Percentiles rank a stretch among this genome's conserved stretches.
phyloP scores from a whole-genome alignment of 2,797 vertebrate genomes.

The Sarcophilus harrisii region DNA sequence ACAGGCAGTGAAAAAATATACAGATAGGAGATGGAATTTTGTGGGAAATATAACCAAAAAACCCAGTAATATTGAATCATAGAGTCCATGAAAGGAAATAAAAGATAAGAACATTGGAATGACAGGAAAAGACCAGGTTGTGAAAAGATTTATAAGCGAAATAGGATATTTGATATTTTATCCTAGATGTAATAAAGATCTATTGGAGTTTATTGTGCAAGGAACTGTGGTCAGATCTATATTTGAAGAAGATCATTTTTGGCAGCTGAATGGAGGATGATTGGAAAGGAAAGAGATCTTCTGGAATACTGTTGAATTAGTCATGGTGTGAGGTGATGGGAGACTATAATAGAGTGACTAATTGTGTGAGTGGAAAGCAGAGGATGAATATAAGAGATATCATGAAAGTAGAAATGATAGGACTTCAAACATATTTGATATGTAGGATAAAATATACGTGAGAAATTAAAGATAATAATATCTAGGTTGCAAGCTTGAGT shows the following conservation, averaged over 20 bases:
- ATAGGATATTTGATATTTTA: not conserved
- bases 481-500: constrained; percentile 13
- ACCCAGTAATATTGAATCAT: not conserved
- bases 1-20: not conserved
- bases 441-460: constrained; percentile 21
- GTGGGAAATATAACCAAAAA: not conserved
- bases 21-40: not conserved
- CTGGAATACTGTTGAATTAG: not conserved
- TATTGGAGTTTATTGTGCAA: not conserved
- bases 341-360: not conserved
- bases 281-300: not conserved
- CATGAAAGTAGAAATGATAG: not conserved
- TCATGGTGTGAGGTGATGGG: not conserved
- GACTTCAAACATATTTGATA: constrained; percentile 36
- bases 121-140: not conserved
- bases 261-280: not conserved
- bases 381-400: not conserved
- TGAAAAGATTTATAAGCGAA: not conserved
- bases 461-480: constrained; percentile 1
- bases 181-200: not conserved
- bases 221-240: not conserved
- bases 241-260: not conserved
- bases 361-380: constrained; percentile 17
- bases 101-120: not conserved
- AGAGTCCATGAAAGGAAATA: not conserved